These are phyloP conservation scores for Tragelaphus imberbis DNA, from an alignment of 2,113 vertebrate species.

Conservation along the genomic window DNA sequence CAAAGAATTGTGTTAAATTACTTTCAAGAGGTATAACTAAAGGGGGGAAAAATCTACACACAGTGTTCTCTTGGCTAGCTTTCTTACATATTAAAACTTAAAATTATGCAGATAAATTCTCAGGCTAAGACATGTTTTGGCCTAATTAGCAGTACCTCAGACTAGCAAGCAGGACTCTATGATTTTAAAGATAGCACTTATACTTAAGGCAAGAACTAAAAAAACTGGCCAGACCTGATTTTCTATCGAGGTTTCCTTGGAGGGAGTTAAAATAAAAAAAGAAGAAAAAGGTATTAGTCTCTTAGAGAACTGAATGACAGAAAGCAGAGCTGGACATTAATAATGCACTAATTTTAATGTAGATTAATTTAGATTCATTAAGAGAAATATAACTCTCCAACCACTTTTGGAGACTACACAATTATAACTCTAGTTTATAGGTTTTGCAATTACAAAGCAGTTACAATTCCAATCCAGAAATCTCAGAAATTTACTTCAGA, in stretches of 20 bases:
- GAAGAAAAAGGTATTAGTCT: conserved; percentile 32
- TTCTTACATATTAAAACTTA: conserved; percentile 27
- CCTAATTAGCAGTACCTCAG: conserved; percentile 55
- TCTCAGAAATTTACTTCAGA: not conserved
- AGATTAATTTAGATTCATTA: not conserved
- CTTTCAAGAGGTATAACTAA: conserved; percentile 37
- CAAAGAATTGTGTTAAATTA: conserved; percentile 11
- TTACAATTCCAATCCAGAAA: not conserved
- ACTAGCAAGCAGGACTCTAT: conserved; percentile 5
- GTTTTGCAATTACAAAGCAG: not conserved
- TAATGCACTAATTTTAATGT: not conserved
- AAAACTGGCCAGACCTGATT: conserved; percentile 62
- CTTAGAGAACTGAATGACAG: conserved; percentile 46
- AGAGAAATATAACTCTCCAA: not conserved
- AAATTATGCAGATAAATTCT: conserved; percentile 39
- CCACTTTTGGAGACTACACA: not conserved
- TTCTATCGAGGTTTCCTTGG: conserved; percentile 47
- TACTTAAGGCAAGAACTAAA: conserved; percentile 11
- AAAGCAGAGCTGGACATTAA: not conserved
- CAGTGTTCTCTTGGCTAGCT: conserved; percentile 15
- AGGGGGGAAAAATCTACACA: not conserved
- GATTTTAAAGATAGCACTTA: conserved; percentile 53
- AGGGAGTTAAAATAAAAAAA: conserved; percentile 57
- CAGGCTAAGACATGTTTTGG: conserved; percentile 62
- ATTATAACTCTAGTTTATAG: not conserved